Percentiles rank a stretch among this genome's conserved stretches.
phyloP scores from a whole-genome alignment of 2,888 invertebrate species.

The Erebia ligea region DNA sequence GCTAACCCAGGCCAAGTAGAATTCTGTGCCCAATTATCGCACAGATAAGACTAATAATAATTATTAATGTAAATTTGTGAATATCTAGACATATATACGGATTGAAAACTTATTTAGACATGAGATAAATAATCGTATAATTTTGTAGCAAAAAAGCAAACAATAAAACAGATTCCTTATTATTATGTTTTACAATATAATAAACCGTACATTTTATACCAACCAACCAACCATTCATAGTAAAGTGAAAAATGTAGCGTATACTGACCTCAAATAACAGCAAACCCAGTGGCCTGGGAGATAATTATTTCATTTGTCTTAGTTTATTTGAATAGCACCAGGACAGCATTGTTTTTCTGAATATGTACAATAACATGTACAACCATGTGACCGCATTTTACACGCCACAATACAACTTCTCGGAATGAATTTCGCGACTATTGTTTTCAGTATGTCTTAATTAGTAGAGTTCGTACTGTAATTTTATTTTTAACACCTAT shows the following conservation, averaged over 20 bases:
- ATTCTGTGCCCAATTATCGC: too few species aligned
- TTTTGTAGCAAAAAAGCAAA: background rate
- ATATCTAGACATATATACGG: too few species aligned
- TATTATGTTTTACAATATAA: too few species aligned
- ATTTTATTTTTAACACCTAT: too few species aligned
- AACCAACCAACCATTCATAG: background rate
- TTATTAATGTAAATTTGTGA: too few species aligned
- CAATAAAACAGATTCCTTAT: background rate
- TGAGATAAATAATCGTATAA: background rate
- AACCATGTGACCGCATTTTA: conserved; percentile 77
- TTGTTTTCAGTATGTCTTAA: conserved; percentile 78
- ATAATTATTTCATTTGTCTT: conserved; percentile 70
- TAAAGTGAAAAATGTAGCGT: conserved; percentile 8
- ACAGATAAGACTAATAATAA: too few species aligned
- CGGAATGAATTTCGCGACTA: conserved; percentile 78
- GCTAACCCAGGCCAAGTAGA: too few species aligned
- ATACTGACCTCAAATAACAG: conserved; percentile 48
- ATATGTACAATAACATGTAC: conserved; percentile 70
- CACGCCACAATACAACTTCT: conserved; percentile 70
- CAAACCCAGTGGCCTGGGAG: conserved; percentile 45
- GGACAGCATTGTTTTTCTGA: conserved; percentile 75
- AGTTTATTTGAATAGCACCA: conserved; percentile 60
- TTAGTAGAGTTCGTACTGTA: conserved; percentile 50
- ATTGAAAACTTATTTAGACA: too few species aligned
- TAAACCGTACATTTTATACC: background rate